phyloP scores from a whole-genome alignment of 2,888 invertebrate species.

The Heliconius sara region DNA sequence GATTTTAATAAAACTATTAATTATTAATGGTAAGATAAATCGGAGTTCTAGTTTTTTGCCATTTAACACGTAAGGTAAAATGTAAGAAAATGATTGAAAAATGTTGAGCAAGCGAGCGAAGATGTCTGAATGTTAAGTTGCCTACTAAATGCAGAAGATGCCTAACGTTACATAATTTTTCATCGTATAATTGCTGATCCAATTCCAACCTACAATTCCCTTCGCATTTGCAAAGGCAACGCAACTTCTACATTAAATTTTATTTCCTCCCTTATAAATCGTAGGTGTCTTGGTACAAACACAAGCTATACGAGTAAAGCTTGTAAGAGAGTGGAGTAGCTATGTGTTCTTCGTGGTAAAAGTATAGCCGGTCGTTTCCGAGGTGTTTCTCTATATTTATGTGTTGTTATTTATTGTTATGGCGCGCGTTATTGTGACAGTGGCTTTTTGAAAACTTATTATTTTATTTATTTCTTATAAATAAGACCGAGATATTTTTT shows the following conservation, averaged over 20 bases:
- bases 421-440: constrained; percentile 21
- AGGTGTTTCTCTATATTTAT: constrained; percentile 56
- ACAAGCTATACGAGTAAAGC: constrained; percentile 53
- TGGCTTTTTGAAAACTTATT: constrained; percentile 5
- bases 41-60: no score
- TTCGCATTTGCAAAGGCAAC: constrained; percentile 63
- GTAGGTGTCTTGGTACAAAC: constrained; percentile 55
- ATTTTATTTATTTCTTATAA: background rate
- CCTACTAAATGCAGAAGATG: no score
- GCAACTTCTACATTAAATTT: constrained; percentile 78
- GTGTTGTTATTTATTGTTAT: constrained; percentile 46
- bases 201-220: constrained; percentile 62
- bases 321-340: constrained; percentile 60
- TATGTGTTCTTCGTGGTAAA: constrained; percentile 69
- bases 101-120: no score
- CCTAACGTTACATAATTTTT: no score
- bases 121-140: no score
- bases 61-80: no score
- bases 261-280: constrained; percentile 79
- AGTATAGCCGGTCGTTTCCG: constrained; percentile 58
- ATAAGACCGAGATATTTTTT: background rate
- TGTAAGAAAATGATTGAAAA: no score
- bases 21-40: no score
- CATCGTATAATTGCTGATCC: constrained; percentile 46
- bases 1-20: no score